Percentiles rank a stretch among this genome's conserved stretches.
Conservation (phyloP, 2,113 vertebrate genomes). For the Lepus europaeus region DNA sequence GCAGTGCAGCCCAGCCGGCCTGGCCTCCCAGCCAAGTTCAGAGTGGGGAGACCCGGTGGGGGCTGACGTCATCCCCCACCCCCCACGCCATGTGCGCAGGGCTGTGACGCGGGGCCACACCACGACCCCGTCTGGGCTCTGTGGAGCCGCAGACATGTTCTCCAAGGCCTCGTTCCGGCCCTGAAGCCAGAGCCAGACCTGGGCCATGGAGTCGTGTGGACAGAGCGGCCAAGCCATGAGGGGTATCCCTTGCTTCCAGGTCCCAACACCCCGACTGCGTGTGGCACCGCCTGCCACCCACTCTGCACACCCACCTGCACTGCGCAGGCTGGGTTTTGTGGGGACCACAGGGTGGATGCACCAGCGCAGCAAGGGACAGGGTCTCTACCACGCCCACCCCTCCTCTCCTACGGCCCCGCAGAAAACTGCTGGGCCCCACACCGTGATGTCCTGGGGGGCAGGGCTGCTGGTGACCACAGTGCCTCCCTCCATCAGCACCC, state of each 20-base stretch:
- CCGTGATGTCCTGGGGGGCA: neutral
- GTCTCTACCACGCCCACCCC: neutral
- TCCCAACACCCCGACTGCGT: neutral
- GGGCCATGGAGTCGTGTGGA: too few species aligned
- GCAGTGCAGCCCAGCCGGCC: rapidly evolving
- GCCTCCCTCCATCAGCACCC: too few species aligned
- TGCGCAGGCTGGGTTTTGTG: neutral
- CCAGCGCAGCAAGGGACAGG: neutral
- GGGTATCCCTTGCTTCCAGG: neutral
- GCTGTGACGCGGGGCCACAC: neutral
- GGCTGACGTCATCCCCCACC: neutral
- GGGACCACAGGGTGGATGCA: neutral
- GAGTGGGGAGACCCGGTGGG: rapidly evolving
- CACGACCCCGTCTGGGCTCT: neutral
- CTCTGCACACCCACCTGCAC: too few species aligned
- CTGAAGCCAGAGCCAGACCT: neutral
- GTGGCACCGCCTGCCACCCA: neutral
- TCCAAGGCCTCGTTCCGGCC: neutral
- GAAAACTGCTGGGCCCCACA: rapidly evolving
- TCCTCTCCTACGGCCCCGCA: neutral
- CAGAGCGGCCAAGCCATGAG: neutral
- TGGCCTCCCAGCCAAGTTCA: neutral
- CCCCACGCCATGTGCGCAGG: too few species aligned
- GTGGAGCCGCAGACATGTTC: neutral
- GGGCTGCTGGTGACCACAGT: too few species aligned